Base-by-base conservation (phyloP, 2,888 invertebrate species). In the Lycocerus yunnanus region DNA sequence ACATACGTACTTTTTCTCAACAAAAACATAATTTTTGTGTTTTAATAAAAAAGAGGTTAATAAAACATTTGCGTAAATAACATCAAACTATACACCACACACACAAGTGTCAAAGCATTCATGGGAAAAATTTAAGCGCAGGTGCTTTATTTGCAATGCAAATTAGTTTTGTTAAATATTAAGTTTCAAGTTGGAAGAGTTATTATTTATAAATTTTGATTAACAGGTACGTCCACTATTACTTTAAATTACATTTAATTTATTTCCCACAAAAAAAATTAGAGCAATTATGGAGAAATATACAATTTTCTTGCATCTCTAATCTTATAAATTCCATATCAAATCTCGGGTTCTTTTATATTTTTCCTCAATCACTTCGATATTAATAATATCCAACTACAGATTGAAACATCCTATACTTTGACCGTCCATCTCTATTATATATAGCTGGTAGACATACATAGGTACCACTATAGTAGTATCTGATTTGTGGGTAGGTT, bases 71-170 rank as follows among this genome's bases (percentile, higher is more conserved):
- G 83, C 84, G 84, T 85, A 85, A 85, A 85, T 85, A 85, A 85
- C 82, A n/a, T 43, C 43, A 43, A 43, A 43, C 43, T 43, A 43
- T n/a, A 43, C n/a, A 43, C 43, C 43, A 43, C 78, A 78, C 77
- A 78, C 77, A 78, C 83, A 73, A 75, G 76, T 78, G 80, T 77
- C 77, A 78, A 73, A 76, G 77, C 77, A 77, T 74, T 72, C 84
- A 84, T 84, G 85, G 84, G 85, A 86, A 86, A 86, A 86, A 85
- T 84, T 83, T 82, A 83, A 85, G 86, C 85, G 86, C 86, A 86
- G 86, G 86, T 86, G 86, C 86, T 84, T 84, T 84, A 86, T 86
- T 86, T 86, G 86, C 84, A 86, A 85, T 86, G 86, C 86, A 86
- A 86, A 86, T 86, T 81, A 81, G 81, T 78, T 77, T 71, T 74